Evolutionary conservation across 2,113 vertebrate species (phyloP).

Genomic region (Cisticola juncidis): DNA sequence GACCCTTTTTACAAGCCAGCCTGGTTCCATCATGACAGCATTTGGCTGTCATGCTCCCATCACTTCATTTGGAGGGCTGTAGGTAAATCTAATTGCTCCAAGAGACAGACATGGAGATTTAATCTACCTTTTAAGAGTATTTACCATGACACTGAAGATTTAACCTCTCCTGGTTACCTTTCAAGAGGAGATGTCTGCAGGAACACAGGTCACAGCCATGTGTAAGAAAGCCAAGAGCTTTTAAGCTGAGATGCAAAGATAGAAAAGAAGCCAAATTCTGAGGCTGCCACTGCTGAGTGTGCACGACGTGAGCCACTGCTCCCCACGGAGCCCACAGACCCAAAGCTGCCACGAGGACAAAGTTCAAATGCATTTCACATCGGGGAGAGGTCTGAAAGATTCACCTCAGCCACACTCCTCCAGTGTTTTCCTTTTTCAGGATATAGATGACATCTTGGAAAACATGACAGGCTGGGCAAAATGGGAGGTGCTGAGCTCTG

Average conservation of each 20-base stretch:
- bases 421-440: not conserved
- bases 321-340: not conserved
- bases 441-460: not conserved
- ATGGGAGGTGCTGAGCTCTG: not conserved
- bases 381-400: not conserved
- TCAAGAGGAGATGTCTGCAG: not conserved
- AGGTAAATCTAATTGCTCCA: not conserved
- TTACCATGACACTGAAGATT: not conserved
- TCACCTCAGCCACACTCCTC: not conserved
- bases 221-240: not conserved
- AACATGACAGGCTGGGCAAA: not conserved
- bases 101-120: not conserved
- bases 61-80: conserved; percentile 17
- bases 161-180: not conserved
- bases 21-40: not conserved
- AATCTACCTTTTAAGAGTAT: conserved; percentile 1
- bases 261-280: not conserved
- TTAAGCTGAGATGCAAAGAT: not conserved
- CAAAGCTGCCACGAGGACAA: not conserved
- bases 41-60: not conserved
- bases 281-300: not conserved
- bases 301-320: not conserved
- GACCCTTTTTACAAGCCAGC: not conserved
- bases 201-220: not conserved
- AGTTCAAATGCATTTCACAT: not conserved